These are phyloP conservation scores for Lypha dubia DNA, from an alignment of 2,888 invertebrate genomes.

Conservation along the genomic window DNA sequence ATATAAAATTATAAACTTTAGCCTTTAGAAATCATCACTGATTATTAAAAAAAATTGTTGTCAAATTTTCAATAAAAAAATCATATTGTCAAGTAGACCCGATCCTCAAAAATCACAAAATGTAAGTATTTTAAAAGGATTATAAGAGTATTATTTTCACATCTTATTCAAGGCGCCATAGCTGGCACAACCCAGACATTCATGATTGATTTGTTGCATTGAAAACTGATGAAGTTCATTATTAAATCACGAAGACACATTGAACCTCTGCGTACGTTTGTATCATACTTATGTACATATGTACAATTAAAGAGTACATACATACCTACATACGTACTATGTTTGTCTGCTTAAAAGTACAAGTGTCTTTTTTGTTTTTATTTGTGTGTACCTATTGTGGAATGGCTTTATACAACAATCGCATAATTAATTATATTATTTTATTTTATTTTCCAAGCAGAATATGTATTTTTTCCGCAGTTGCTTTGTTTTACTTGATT, in stretches of 20 bases:
- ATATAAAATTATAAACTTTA: too few species aligned
- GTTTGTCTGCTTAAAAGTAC: slow-evolving; percentile 20
- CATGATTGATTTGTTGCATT: slow-evolving; percentile 65
- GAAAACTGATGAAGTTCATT: slow-evolving; percentile 66
- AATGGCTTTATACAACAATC: slow-evolving; percentile 41
- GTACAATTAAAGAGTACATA: too few species aligned
- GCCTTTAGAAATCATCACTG: too few species aligned
- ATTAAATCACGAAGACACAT: slow-evolving; percentile 60
- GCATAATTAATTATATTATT: slow-evolving; percentile 54
- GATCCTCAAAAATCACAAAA: too few species aligned
- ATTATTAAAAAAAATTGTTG: too few species aligned
- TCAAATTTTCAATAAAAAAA: too few species aligned
- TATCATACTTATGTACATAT: background rate
- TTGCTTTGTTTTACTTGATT: slow-evolving; percentile 23
- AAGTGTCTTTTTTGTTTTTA: slow-evolving; percentile 28
- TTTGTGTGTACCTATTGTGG: slow-evolving; percentile 18
- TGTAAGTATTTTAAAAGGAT: too few species aligned
- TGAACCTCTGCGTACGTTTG: slow-evolving; percentile 46
- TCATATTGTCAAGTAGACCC: too few species aligned
- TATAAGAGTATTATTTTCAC: too few species aligned
- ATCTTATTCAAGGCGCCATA: background rate
- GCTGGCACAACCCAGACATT: slow-evolving; percentile 39
- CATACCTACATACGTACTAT: background rate
- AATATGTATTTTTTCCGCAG: slow-evolving; percentile 37
- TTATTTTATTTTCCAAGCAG: slow-evolving; percentile 26